These are phyloP conservation scores for Piliocolobus tephrosceles DNA, from an alignment of 2,113 vertebrate genomes.

Conservation along the genomic window DNA sequence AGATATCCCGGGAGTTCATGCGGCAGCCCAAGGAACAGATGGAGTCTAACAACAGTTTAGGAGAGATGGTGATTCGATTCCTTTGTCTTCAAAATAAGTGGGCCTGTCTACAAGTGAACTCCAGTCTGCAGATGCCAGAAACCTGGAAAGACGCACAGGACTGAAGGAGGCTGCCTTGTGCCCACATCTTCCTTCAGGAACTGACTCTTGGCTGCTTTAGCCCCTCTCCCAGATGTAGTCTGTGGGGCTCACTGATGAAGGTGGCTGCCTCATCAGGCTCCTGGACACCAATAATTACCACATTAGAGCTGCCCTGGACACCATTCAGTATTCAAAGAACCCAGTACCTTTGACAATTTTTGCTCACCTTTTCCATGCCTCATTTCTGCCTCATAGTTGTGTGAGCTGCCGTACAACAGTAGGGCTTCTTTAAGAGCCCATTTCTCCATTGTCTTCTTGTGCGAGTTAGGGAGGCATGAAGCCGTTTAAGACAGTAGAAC, in stretches of 20 bases:
- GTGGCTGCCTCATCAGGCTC: constrained; percentile 92
- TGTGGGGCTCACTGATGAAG: constrained; percentile 94
- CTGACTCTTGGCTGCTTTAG: constrained; percentile 91
- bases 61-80: constrained; percentile 93
- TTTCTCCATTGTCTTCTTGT: constrained; percentile 38
- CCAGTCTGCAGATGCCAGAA: constrained; percentile 88
- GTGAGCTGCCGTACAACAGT: neutral
- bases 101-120: constrained; percentile 93
- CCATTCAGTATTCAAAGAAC: constrained; percentile 92
- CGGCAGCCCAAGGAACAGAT: constrained; percentile 77
- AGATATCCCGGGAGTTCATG: constrained; percentile 77
- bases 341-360: constrained; percentile 63
- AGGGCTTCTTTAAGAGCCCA: neutral
- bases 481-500: neutral
- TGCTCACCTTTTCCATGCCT: neutral
- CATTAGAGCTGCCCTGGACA: constrained; percentile 90
- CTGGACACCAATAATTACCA: constrained; percentile 92
- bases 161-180: constrained; percentile 91
- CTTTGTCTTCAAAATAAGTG: constrained; percentile 92
- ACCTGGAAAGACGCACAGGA: constrained; percentile 83
- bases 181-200: constrained; percentile 93
- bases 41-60: constrained; percentile 81
- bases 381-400: constrained; percentile 12
- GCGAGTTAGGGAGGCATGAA: neutral
- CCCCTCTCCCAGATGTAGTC: constrained; percentile 93